A percentile compares a stretch with the other conserved stretches of the same genome.
These are phyloP conservation scores for Holothuria glaberrima DNA, from an alignment of 35 echinoderm and acorn worm species.

Conservation along the genomic window DNA sequence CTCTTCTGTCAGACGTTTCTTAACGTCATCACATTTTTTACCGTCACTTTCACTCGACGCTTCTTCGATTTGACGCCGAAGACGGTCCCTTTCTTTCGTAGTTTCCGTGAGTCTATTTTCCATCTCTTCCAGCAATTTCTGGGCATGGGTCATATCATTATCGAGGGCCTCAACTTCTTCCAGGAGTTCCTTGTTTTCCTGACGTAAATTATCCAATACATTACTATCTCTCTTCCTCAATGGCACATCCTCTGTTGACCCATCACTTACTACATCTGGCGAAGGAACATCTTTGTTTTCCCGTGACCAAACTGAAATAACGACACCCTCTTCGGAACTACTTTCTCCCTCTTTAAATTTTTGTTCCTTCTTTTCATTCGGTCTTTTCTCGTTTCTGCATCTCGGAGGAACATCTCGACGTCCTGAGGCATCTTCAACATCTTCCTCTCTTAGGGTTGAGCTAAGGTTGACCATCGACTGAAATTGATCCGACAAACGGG, in stretches of 20 bases:
- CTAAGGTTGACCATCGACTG: slow-evolving; percentile 83
- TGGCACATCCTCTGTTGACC: neutral
- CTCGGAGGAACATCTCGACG: no score
- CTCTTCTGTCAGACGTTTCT: neutral
- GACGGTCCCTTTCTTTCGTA: neutral
- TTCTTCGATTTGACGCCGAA: neutral
- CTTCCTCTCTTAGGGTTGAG: slow-evolving; percentile 45
- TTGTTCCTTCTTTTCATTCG: neutral
- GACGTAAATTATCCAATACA: slow-evolving; percentile 36
- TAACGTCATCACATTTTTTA: neutral
- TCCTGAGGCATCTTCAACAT: neutral
- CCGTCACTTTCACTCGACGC: neutral
- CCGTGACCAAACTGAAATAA: slow-evolving; percentile 33
- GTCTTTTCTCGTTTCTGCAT: neutral
- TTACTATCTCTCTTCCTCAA: neutral
- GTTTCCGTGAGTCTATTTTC: slow-evolving; percentile 48
- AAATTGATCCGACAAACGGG: slow-evolving; percentile 78
- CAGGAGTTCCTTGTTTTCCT: slow-evolving; percentile 61
- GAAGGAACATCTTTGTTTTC: neutral
- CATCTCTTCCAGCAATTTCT: slow-evolving; percentile 63
- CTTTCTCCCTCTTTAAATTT: neutral
- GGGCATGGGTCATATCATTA: slow-evolving; percentile 47
- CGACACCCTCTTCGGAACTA: slow-evolving; percentile 46
- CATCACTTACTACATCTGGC: neutral
- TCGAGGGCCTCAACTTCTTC: slow-evolving; percentile 69